Evolutionary conservation across 2,888 invertebrate genomes (phyloP).

Genomic region (Tryphoninae sp.): DNA sequence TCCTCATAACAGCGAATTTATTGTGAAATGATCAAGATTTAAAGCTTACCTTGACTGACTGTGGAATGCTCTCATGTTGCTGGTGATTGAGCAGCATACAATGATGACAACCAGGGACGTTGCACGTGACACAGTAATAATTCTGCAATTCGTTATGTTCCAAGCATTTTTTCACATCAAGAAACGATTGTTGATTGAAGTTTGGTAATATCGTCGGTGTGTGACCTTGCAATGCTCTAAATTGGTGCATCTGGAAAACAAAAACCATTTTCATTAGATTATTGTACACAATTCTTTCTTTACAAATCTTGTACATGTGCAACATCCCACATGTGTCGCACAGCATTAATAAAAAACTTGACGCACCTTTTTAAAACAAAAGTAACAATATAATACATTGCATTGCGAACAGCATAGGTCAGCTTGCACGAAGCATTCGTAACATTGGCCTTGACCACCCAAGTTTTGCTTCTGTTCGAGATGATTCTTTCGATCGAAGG

Average conservation of each 20-base stretch:
- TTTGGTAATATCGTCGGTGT: constrained; percentile 62
- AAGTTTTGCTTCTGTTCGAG: constrained; percentile 37
- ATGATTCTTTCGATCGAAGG: constrained; percentile 58
- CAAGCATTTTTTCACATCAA: constrained; percentile 69
- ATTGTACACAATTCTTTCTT: constrained; percentile 3
- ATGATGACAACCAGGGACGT: constrained; percentile 79
- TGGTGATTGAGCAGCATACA: constrained; percentile 80
- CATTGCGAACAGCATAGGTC: constrained; percentile 73
- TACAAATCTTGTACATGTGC: background rate
- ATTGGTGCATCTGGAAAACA: constrained; percentile 76
- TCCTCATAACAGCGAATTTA: too few relatives aligned
- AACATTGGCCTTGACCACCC: constrained; percentile 65
- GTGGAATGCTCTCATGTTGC: constrained; percentile 74
- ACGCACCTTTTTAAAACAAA: constrained; percentile 75
- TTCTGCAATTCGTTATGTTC: constrained; percentile 71
- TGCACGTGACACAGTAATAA: constrained; percentile 80
- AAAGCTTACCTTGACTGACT: constrained; percentile 77
- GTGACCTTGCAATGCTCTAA: constrained; percentile 75
- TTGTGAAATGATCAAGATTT: background rate
- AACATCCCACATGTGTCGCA: too few relatives aligned
- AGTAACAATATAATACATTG: constrained; percentile 69
- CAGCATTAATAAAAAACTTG: background rate
- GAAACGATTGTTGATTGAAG: background rate
- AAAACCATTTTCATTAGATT: constrained; percentile 1
- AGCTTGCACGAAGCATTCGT: constrained; percentile 73